Evolutionary conservation across 2,888 invertebrate species (phyloP).

Genomic region (Apodemia zela): DNA sequence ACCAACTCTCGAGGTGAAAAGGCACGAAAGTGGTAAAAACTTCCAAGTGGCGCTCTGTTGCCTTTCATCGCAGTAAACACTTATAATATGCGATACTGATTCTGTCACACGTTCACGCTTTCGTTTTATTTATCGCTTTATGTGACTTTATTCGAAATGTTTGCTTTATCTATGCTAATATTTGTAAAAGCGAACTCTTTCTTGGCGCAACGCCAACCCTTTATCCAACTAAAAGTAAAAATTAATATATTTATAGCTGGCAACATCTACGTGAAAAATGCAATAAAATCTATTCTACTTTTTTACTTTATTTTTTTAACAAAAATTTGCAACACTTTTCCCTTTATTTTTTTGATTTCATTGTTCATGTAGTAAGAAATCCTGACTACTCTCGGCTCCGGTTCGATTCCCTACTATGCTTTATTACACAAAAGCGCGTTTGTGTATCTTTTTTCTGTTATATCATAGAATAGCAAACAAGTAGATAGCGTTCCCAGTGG

Average conservation of each 20-base stretch:
- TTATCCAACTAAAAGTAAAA: slow-evolving; percentile 18
- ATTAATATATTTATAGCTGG: slow-evolving; percentile 15
- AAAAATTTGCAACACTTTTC: not conserved
- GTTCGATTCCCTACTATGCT: too few species aligned
- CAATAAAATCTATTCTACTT: not conserved
- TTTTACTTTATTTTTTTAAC: too few species aligned
- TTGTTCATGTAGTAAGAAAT: not conserved
- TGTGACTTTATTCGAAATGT: slow-evolving; percentile 23
- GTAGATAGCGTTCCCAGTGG: too few species aligned
- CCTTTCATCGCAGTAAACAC: slow-evolving; percentile 30
- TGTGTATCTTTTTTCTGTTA: too few species aligned
- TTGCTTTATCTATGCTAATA: slow-evolving; percentile 23
- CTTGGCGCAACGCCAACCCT: slow-evolving; percentile 23
- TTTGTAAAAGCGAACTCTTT: slow-evolving; percentile 17
- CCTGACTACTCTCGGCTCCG: too few species aligned
- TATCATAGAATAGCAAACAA: too few species aligned
- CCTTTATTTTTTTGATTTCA: not conserved
- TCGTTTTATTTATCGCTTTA: slow-evolving; percentile 20
- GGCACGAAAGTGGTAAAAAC: slow-evolving; percentile 39
- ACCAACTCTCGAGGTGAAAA: slow-evolving; percentile 42
- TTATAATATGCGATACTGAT: slow-evolving; percentile 32
- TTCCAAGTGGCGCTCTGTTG: slow-evolving; percentile 35
- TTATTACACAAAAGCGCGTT: too few species aligned
- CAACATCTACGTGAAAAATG: not conserved
- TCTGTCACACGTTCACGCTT: slow-evolving; percentile 30